phyloP scores from a whole-genome alignment of 1,140 invertebrate genomes.

The Linepithema humile region DNA sequence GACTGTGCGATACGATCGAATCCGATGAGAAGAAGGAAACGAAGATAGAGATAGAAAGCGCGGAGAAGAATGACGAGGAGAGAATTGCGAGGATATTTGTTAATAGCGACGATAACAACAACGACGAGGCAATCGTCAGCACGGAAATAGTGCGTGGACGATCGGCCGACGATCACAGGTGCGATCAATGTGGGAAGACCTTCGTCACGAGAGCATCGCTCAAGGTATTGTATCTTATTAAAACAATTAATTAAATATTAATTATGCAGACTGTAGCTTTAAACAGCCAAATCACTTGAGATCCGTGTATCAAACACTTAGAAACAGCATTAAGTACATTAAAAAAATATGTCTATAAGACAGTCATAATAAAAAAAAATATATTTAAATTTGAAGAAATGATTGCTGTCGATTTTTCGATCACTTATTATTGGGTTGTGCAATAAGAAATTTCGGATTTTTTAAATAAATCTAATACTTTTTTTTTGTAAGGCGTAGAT shows the following conservation, averaged over 20 bases:
- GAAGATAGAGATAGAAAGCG: background rate
- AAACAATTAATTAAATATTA: background rate
- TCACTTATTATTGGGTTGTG: too few species aligned
- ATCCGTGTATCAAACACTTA: too few species aligned
- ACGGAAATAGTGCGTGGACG: slow-evolving; percentile 43
- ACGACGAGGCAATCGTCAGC: slow-evolving; percentile 61
- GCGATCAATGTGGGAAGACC: slow-evolving; percentile 83
- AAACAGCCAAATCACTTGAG: too few species aligned
- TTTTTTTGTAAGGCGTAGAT: too few species aligned
- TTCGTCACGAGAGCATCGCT: slow-evolving; percentile 82
- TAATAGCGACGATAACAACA: slow-evolving; percentile 74
- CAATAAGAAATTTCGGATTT: too few species aligned
- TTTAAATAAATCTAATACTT: too few species aligned
- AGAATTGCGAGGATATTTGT: slow-evolving; percentile 17
- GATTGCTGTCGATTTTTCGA: too few species aligned
- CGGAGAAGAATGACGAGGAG: slow-evolving; percentile 38
- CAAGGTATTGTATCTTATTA: slow-evolving; percentile 75
- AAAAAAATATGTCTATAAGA: too few species aligned
- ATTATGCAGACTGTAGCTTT: too few species aligned
- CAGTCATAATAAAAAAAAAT: too few species aligned
- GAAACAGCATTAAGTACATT: too few species aligned
- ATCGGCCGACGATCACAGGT: slow-evolving; percentile 73
- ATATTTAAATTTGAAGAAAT: too few species aligned
- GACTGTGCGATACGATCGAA: slow-evolving; percentile 72
- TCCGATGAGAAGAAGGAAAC: slow-evolving; percentile 35